phyloP scores from a whole-genome alignment of 2,888 invertebrate genomes.

The Meteorus colon region DNA sequence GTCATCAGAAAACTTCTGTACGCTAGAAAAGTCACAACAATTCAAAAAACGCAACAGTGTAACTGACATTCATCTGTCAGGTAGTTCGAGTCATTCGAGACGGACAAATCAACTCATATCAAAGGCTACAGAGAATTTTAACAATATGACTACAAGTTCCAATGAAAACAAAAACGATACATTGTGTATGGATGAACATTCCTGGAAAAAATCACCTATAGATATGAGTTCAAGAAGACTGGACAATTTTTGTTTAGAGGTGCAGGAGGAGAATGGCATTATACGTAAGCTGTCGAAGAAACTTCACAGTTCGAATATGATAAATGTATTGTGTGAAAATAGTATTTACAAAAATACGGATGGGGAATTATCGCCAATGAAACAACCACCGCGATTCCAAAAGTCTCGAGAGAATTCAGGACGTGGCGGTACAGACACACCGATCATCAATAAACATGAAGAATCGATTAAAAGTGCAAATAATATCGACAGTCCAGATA shows the following conservation, averaged over 20 bases:
- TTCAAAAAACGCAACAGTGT: constrained; percentile 64
- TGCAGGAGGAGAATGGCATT: constrained; percentile 63
- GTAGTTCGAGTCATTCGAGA: constrained; percentile 57
- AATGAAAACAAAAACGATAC: constrained; percentile 49
- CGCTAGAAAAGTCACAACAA: constrained; percentile 49
- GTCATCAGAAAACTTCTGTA: constrained; percentile 68
- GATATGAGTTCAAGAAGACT: constrained; percentile 67
- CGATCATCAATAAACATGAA: constrained; percentile 68
- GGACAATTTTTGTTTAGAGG: constrained; percentile 67
- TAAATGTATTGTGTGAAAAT: constrained; percentile 57
- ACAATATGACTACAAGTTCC: constrained; percentile 53
- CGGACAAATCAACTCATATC: constrained; percentile 53
- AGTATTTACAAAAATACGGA: constrained; percentile 53
- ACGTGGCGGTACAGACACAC: constrained; percentile 69
- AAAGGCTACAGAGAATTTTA: constrained; percentile 68
- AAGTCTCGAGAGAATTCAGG: constrained; percentile 71
- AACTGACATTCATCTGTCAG: constrained; percentile 64
- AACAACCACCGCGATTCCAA: constrained; percentile 63
- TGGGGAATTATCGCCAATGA: constrained; percentile 55
- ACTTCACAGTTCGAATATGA: constrained; percentile 61
- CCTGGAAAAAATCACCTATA: constrained; percentile 58
- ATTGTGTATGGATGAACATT: constrained; percentile 44
- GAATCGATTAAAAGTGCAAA: constrained; percentile 70
- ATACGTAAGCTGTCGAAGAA: constrained; percentile 62
- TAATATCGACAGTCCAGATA: constrained; percentile 70